A percentile compares a stretch with the other conserved stretches of the same genome.
These are phyloP conservation scores for Sinosuthora webbiana DNA, from an alignment of 2,113 vertebrate species.

Conservation along the genomic window DNA sequence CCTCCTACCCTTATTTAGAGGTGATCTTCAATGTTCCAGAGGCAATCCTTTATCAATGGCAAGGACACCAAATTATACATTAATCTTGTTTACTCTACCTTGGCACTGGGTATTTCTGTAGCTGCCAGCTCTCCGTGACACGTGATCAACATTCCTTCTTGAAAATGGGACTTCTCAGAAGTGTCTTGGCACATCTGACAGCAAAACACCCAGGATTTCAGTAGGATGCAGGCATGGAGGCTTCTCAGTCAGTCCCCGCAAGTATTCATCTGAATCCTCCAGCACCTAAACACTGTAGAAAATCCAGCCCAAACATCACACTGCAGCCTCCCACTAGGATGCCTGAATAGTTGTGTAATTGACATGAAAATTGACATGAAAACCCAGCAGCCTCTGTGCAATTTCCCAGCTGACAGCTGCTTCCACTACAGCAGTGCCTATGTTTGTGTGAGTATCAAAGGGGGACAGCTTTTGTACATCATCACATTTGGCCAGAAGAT, in stretches of 20 bases:
- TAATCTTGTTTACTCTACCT: neutral
- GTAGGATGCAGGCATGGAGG: neutral
- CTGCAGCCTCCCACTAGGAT: neutral
- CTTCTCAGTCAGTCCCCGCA: neutral
- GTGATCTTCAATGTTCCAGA: neutral
- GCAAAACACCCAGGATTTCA: neutral
- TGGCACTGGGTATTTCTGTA: neutral
- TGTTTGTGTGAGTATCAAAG: slow-evolving; percentile 9
- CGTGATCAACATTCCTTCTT: neutral
- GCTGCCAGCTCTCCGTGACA: neutral
- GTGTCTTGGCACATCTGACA: neutral
- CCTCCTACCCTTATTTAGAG: neutral
- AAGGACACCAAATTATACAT: neutral
- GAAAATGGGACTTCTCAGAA: neutral
- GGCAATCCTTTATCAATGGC: neutral
- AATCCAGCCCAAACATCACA: neutral
- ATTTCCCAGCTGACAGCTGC: slow-evolving; percentile 55
- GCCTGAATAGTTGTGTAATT: neutral
- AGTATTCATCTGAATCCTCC: neutral
- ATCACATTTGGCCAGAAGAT: neutral
- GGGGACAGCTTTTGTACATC: neutral
- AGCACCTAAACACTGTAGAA: neutral
- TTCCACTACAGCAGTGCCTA: slow-evolving; percentile 4
- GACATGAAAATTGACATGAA: neutral
- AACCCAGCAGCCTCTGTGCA: neutral